Evolutionary conservation across 2,797 vertebrate species (phyloP), one percentile per base, ranked within the genome.

Genomic region (Catamblyrhynchus diadema): DNA sequence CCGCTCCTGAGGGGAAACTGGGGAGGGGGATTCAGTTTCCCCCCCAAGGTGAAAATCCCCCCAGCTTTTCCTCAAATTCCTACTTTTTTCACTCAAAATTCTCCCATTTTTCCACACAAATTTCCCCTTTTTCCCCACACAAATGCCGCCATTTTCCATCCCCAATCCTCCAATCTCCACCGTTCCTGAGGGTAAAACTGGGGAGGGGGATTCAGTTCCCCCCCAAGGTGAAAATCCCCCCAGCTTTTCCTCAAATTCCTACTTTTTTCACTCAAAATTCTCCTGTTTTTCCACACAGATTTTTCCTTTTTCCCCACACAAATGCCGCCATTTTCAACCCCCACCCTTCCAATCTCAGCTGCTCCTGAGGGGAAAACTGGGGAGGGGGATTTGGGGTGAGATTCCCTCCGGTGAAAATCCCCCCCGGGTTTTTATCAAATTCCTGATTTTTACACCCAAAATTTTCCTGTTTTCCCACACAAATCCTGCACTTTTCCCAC

Each of bases 311-410:
- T n/a, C n/a, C 8, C 35, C 15, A 60, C 12, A 4, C 57, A 20
- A 39, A 11, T 41, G 7, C 20, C 19, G 5, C 19, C 37, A 41
- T 61, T 61, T 61, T 61, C 6, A 2, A 37, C 11, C 35, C 35
- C 35, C 35, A 35, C 10, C 3, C 27, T 27, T 12, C 4, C 6
- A 6, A 3, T 15, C 20, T 30, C 25, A 2, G 6, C 10, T 4
- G 2, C 1, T 62, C 30, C 60, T 62, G 39, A 16, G 39, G 39
- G 39, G n/a, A 22, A 1, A 45, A 33, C 10, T 18, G 62, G 12
- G 42, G 42, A 65, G 28, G 41, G 61, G 30, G 61, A 62, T 62
- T 62, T 2, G 11, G 37, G n/a, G n/a, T n/a, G n/a, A n/a, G n/a
- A n/a, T 37, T 10, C 37, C 37, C 37, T 10, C 37, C 37, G 37